Percentiles rank a stretch among this genome's conserved stretches.
Conservation (phyloP, 2,113 vertebrate species). For the Muntiacus muntjak region DNA sequence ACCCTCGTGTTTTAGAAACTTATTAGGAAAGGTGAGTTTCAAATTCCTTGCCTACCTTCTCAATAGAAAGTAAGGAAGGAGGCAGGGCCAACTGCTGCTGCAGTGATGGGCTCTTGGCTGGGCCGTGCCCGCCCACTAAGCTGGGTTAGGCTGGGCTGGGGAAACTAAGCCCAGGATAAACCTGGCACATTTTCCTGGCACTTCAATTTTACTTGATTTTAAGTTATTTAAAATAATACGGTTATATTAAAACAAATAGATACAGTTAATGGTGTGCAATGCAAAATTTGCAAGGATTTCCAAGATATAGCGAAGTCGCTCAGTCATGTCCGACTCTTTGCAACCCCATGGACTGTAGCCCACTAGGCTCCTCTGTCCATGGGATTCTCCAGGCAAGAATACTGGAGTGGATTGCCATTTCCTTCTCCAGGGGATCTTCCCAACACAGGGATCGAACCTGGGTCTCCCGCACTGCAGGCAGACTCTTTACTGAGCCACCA, state of each 20-base stretch:
- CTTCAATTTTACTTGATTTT: background rate
- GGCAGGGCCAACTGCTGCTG: too few relatives aligned
- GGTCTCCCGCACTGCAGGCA: background rate
- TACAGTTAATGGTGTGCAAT: background rate
- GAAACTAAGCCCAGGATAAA: background rate
- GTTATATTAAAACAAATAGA: background rate
- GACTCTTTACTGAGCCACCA: background rate
- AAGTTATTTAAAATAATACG: background rate
- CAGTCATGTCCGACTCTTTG: background rate
- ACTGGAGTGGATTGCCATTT: background rate
- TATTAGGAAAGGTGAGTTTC: background rate
- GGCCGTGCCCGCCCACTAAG: accelerated
- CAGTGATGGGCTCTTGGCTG: background rate
- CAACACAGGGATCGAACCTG: background rate
- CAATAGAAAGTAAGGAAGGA: background rate
- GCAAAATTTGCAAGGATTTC: background rate
- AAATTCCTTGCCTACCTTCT: background rate
- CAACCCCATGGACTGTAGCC: background rate
- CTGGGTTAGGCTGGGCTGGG: background rate
- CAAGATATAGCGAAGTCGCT: background rate
- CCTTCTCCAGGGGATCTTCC: background rate
- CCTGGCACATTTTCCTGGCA: background rate
- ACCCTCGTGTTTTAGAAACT: background rate
- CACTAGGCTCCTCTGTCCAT: background rate
- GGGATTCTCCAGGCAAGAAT: background rate